Evolutionary conservation across 2,113 vertebrate species (phyloP).

Genomic region (Cochlearius cochlearius): DNA sequence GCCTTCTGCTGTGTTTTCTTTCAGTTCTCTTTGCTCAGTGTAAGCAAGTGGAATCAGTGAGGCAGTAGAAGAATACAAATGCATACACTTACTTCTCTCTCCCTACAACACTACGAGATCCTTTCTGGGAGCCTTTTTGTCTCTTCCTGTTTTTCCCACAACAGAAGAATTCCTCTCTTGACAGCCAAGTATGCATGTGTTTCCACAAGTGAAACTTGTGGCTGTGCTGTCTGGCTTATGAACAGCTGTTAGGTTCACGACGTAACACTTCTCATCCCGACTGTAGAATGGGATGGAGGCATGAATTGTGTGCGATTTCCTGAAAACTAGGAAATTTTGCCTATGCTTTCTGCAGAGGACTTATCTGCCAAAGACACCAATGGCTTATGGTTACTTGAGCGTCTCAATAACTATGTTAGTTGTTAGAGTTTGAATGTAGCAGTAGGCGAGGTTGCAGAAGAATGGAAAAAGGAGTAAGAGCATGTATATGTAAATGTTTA

Average conservation of each 20-base stretch:
- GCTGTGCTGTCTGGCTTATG: neutral
- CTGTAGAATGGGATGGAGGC: fast-evolving
- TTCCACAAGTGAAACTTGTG: neutral
- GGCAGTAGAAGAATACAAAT: neutral
- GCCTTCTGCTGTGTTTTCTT: neutral
- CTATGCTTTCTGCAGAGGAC: neutral
- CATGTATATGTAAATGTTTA: neutral
- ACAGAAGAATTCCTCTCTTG: neutral
- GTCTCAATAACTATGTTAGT: neutral
- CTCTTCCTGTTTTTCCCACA: neutral
- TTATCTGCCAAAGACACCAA: neutral
- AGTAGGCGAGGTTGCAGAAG: fast-evolving
- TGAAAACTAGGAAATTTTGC: neutral
- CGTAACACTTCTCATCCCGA: neutral
- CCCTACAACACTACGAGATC: neutral
- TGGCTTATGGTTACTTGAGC: neutral
- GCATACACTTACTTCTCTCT: neutral
- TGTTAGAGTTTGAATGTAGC: neutral
- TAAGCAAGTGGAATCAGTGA: neutral
- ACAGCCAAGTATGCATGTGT: neutral
- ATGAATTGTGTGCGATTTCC: neutral
- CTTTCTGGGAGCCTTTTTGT: neutral
- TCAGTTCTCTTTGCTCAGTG: neutral
- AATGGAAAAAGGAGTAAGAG: fast-evolving
- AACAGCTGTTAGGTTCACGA: neutral